phyloP scores from a whole-genome alignment of 2,797 vertebrate species.

The Danio albolineatus region DNA sequence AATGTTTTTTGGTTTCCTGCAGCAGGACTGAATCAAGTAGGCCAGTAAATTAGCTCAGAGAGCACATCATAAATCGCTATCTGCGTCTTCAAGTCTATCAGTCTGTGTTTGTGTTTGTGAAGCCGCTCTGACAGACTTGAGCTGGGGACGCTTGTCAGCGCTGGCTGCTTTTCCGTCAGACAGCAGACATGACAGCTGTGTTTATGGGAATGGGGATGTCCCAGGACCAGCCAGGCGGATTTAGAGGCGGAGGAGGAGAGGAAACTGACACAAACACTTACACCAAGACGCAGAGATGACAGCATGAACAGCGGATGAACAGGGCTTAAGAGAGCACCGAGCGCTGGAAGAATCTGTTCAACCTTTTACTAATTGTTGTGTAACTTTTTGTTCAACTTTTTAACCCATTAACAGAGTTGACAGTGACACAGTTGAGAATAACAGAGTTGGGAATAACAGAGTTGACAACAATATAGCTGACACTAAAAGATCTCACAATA shows the following conservation, averaged over 20 bases:
- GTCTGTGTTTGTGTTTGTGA: constrained; percentile 20
- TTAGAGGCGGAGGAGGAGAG: constrained; percentile 43
- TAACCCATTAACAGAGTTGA: no score
- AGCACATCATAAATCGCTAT: neutral
- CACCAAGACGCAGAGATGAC: constrained; percentile 57
- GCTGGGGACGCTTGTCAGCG: constrained; percentile 76
- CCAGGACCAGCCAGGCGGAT: constrained; percentile 52
- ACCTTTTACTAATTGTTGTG: no score
- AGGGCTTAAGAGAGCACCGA: constrained; percentile 37
- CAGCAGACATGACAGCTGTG: constrained; percentile 87
- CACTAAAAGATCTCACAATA: no score
- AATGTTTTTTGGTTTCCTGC: neutral
- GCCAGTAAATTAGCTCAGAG: constrained; percentile 13
- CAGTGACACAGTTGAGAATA: no score
- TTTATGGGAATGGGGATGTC: constrained; percentile 67
- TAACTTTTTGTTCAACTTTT: no score
- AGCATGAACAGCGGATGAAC: constrained; percentile 25
- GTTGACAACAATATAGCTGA: no score
- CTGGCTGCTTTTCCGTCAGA: constrained; percentile 76
- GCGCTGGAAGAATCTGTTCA: constrained; percentile 18
- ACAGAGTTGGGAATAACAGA: no score
- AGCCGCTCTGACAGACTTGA: constrained; percentile 70
- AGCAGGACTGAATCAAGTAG: neutral
- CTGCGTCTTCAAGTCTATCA: constrained; percentile 24
- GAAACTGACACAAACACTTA: constrained; percentile 47